These are phyloP conservation scores for Brachyptera putata DNA, from an alignment of 2,888 invertebrate genomes.

Conservation along the genomic window DNA sequence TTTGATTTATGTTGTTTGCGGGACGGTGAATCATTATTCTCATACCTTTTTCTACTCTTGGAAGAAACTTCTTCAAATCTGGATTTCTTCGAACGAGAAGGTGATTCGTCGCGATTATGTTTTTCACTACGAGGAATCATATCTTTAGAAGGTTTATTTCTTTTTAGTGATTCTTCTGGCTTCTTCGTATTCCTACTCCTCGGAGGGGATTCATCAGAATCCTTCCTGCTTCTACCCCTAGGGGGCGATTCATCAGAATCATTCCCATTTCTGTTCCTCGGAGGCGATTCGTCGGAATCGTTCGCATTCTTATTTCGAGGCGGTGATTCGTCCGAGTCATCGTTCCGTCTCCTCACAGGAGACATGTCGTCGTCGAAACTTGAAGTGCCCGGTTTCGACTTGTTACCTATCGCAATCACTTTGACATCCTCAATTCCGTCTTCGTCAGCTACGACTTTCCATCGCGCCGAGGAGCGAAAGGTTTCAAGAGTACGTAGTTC, in stretches of 20 bases:
- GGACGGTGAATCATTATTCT: no score
- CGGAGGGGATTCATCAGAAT: conserved; percentile 35
- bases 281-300: conserved; percentile 23
- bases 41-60: no score
- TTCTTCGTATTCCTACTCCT: not conserved
- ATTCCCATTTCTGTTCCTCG: conserved; percentile 30
- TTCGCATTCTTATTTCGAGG: conserved; percentile 34
- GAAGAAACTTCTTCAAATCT: no score
- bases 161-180: no score
- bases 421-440: conserved; percentile 29
- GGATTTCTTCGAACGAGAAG: no score
- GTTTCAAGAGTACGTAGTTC: conserved; percentile 47
- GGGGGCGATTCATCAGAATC: conserved; percentile 34
- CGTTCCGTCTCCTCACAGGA: conserved; percentile 21
- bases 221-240: conserved; percentile 21
- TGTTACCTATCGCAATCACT: conserved; percentile 23
- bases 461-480: conserved; percentile 30
- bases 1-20: no score
- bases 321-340: conserved; percentile 40
- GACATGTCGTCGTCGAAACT: conserved; percentile 21
- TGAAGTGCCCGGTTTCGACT: not conserved
- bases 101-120: no score
- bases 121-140: no score
- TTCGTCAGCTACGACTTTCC: conserved; percentile 32
- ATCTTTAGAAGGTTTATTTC: no score